phyloP scores from a whole-genome alignment of 2,113 vertebrate species.

The Pituophis catenifer region DNA sequence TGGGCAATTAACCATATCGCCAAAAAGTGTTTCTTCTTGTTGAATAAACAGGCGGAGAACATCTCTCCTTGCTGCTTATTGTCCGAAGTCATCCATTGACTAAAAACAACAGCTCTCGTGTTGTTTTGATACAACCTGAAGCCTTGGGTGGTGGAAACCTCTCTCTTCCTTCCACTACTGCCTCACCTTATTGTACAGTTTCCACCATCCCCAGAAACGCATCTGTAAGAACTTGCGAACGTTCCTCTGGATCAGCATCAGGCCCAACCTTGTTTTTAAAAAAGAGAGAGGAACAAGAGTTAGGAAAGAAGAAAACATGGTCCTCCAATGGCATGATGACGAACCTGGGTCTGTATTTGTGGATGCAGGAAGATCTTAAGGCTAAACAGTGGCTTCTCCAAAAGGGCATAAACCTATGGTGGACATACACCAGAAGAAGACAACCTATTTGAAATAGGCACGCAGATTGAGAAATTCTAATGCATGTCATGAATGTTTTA shows the following conservation, averaged over 20 bases:
- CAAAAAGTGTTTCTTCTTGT: constrained; percentile 1
- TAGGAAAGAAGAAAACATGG: background rate
- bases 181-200: constrained; percentile 51
- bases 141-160: background rate
- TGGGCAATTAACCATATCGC: constrained; percentile 39
- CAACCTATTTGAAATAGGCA: background rate
- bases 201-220: constrained; percentile 52
- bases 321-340: background rate
- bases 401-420: background rate
- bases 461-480: background rate
- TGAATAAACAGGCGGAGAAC: background rate
- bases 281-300: background rate
- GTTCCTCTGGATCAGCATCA: constrained; percentile 50
- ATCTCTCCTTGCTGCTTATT: constrained; percentile 29
- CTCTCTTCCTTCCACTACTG: no score
- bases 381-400: background rate
- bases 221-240: constrained; percentile 54
- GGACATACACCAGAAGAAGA: background rate
- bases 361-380: background rate
- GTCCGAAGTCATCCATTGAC: constrained; percentile 30
- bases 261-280: constrained; percentile 3
- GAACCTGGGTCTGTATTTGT: background rate
- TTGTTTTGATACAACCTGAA: background rate
- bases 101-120: background rate
- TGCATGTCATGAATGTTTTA: background rate